Evolutionary conservation across 2,797 vertebrate genomes (phyloP).

Genomic region (Lithobates pipiens): DNA sequence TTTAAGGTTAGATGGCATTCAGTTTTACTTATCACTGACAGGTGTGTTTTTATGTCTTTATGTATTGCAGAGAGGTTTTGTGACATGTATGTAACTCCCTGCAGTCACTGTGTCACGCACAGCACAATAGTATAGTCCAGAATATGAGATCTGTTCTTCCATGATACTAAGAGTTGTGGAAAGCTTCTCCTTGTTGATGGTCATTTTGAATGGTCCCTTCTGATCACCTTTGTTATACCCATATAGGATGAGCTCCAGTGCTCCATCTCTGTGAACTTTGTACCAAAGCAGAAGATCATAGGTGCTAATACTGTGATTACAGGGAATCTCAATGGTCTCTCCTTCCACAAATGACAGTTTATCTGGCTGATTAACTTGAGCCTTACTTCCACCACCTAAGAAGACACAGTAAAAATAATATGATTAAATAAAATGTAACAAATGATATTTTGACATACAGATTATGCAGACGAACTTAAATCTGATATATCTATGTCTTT

Average conservation of each 20-base stretch:
- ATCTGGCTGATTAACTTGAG: slow-evolving; percentile 14
- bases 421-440: not conserved
- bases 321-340: not conserved
- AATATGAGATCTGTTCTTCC: slow-evolving; percentile 26
- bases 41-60: not conserved
- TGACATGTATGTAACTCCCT: not conserved
- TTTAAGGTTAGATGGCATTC: not conserved
- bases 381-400: slow-evolving; percentile 5
- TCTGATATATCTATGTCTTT: too few species aligned
- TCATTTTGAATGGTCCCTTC: slow-evolving; percentile 1
- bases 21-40: too few species aligned
- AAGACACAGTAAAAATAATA: not conserved
- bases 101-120: slow-evolving; percentile 46
- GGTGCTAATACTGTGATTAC: slow-evolving; percentile 20
- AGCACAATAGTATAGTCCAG: slow-evolving; percentile 48
- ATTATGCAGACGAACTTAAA: too few species aligned
- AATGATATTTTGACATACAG: not conserved
- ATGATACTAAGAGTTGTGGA: not conserved
- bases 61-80: slow-evolving; percentile 39
- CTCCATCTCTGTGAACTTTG: not conserved
- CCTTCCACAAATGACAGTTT: slow-evolving; percentile 7
- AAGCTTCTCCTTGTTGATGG: not conserved
- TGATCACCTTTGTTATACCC: not conserved
- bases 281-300: slow-evolving; percentile 25
- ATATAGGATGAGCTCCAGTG: not conserved